Base-by-base conservation (phyloP, 2,113 vertebrate species). In the Barbus barbus region DNA sequence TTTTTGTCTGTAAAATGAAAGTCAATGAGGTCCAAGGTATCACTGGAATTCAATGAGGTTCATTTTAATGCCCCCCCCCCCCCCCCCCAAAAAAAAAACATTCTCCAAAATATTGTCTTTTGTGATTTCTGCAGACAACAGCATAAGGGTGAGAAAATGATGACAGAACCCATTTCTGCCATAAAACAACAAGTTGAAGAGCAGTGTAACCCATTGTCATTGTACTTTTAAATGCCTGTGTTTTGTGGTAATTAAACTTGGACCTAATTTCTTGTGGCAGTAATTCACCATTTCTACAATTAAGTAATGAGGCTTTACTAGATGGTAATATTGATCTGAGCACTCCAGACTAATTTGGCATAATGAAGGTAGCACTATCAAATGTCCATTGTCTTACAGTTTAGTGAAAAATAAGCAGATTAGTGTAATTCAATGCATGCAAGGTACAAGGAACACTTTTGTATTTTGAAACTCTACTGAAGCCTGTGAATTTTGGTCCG, bases 321-420 rank as follows among this genome's bases (percentile, higher is more conserved):
- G 76, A 41, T 78, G n/a, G 7, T 78, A 78, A 61, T 78, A 78
- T 78, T 20, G 56, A 79, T 79, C 56, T 61, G 53, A 78, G 33
- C 77, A 44, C 77, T 79, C 56, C 77, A 63, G 36, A 79, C n/a
- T 79, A 9, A 61, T 63, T 63, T 44, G 36, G 56, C 16, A 3
- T 67, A 65, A 81, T 81, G 41, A 65, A 65, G 60, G 78, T 81
- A n/a, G n/a, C 26, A 67, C 58, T 65, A 63, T 79, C 58, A 79
- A 41, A 81, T 67, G 26, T 67, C 78, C 44, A 51, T 26, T 28
- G 6, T 14, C 33, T 63, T 61, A 44, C 9, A 9, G 9, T 20
- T 61, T 61, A 51, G 61, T 46, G 41, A 48, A 67, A 78, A 81
- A 48, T 51, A 81, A 48, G 11, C 58, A n/a, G 61, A 67, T 80